Evolutionary conservation across 2,888 invertebrate genomes (phyloP), one percentile per base, ranked within the genome.

Genomic region (Drosophila imparisetae): DNA sequence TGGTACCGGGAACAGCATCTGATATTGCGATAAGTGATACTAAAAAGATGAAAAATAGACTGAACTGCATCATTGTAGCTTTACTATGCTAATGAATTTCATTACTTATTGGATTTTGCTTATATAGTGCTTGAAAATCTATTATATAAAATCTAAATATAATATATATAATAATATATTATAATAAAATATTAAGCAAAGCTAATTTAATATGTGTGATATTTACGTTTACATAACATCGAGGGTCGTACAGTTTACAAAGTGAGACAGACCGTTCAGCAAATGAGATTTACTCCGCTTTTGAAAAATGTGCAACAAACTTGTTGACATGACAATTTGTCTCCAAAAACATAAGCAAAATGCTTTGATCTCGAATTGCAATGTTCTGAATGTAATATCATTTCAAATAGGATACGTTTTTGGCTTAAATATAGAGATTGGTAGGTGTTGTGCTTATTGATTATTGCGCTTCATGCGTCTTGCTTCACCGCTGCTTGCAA

Each of bases 281-380:
- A 30, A 30, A 30, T 30, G 0, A 30, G 30, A 10, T 30, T 30
- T 30, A 30, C 10, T 30, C 30, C 30, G 21, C 4, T 48, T 30
- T 18, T 8, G 7, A 30, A 30, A 32, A 24, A 6, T 24, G 2
- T 45, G 42, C 32, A 54, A 42, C n/a, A 62, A 32, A 24, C 13
- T 42, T 15, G 8, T 34, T 27, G 13, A 21, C 30, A 53, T 30
- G 36, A 24, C 45, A 60, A 40, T 11, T 8, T 29, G 27, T 58
- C 54, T 50, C 55, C 58, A 38, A 24, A 38, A 57, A 54, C 8
- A 30, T 1, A 27, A 11, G 5, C 48, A 52, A 48, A 58, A 32
- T 30, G 72, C 78, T 79, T 79, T 79, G 76, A 79, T 79, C 75
- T 79, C 61, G 11, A 45, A 53, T 34, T 55, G 57, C 36, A 5